Evolutionary conservation across 2,888 invertebrate genomes (phyloP).

Genomic region (Enoplolaimus lenunculus): DNA sequence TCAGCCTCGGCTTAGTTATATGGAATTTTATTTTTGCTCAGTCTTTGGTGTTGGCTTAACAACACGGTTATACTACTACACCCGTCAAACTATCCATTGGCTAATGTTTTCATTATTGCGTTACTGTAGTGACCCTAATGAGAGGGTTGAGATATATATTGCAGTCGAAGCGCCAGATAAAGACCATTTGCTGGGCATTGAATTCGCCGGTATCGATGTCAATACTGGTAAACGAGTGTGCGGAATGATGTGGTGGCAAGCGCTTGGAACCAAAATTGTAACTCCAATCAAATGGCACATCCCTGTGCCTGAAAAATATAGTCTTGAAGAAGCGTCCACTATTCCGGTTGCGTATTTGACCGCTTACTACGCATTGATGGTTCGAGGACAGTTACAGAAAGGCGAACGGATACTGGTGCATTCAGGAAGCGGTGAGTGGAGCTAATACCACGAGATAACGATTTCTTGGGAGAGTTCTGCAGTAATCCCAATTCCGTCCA

Average conservation of each 20-base stretch:
- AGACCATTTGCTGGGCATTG: background rate
- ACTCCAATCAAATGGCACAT: background rate
- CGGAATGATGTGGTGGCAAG: background rate
- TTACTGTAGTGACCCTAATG: no score
- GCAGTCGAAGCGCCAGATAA: slow-evolving; percentile 46
- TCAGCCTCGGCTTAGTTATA: no score
- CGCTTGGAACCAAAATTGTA: background rate
- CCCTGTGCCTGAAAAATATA: slow-evolving; percentile 44
- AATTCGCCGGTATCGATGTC: background rate
- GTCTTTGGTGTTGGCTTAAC: no score
- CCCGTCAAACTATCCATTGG: no score
- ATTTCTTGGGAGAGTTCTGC: no score
- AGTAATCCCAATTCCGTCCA: no score
- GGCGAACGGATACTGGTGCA: slow-evolving; percentile 50
- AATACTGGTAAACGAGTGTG: background rate
- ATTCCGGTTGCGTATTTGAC: slow-evolving; percentile 43
- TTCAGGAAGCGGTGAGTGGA: background rate
- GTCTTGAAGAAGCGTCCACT: slow-evolving; percentile 43
- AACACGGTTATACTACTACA: no score
- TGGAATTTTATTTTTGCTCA: no score
- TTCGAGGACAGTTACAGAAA: slow-evolving; percentile 66
- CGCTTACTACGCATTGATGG: slow-evolving; percentile 65
- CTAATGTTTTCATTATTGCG: no score
- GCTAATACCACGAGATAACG: no score
- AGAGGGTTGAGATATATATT: no score